Evolutionary conservation across 2,888 invertebrate genomes (phyloP), one percentile per base, ranked within the genome.

Genomic region (Linnaemya vulpina): DNA sequence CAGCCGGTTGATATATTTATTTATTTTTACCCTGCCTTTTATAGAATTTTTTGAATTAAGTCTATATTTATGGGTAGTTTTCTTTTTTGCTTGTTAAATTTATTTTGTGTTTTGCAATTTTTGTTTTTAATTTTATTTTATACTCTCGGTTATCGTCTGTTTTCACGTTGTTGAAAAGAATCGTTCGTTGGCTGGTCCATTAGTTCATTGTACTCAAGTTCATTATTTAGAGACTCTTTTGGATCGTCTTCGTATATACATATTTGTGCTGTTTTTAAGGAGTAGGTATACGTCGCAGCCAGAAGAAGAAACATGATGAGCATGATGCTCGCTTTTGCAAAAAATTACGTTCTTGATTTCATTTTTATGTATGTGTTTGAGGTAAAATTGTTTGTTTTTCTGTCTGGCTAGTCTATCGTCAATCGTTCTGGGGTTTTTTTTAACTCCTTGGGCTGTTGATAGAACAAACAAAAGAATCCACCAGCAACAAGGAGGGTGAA

Each of bases 121-220:
- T 84, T n/a, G n/a, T 79, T 77, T 40, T 40, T 30, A 30, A n/a
- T n/a, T n/a, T n/a, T 30, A 30, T 30, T 30, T 30, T 30, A 30
- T 30, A 70, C 84, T 62, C 80, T 75, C 65, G 71, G 84, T 73
- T 78, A 67, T 82, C 46, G 51, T 73, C 58, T 65, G 65, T 25
- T n/a, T 65, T 46, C 68, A 63, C 38, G 46, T 81, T 74, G 68
- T 81, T 62, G 68, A 38, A 65, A 40, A 46, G 30, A 38, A 62
- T 74, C 51, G 55, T 40, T 49, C 35, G 53, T 30, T 65, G 68
- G 70, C 62, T 68, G 75, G 71, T 65, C 71, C 75, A 65, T 46
- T 55, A 43, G 88, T 87, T 87, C 88, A 88, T 87, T 86, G 88
- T 86, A 87, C 88, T 85, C 86, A 86, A 85, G 88, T 87, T 88